A percentile compares a stretch with the other conserved stretches of the same genome.
Evolutionary conservation across 2,797 vertebrate species (phyloP).

Genomic region (Oreonectes daqikongensis): DNA sequence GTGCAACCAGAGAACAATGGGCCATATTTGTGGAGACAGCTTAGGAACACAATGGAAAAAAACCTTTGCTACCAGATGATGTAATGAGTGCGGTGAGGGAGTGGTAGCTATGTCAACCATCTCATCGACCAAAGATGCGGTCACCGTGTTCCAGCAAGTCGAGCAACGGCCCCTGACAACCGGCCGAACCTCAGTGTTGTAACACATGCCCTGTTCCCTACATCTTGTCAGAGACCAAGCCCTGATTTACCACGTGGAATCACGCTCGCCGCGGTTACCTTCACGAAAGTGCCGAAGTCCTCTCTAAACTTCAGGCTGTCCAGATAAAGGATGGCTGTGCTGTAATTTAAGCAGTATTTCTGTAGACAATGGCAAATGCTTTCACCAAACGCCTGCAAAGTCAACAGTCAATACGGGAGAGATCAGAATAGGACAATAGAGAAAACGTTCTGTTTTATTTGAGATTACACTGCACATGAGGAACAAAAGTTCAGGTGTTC

Average conservation of each 20-base stretch:
- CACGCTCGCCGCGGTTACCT: slow-evolving; percentile 73
- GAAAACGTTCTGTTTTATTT: not conserved
- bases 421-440: slow-evolving; percentile 24
- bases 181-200: not conserved
- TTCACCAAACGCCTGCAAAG: slow-evolving; percentile 82
- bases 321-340: slow-evolving; percentile 85
- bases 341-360: slow-evolving; percentile 92
- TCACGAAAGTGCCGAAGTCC: slow-evolving; percentile 87
- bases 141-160: not conserved
- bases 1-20: slow-evolving; percentile 7
- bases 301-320: slow-evolving; percentile 86
- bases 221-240: slow-evolving; percentile 22
- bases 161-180: slow-evolving; percentile 8
- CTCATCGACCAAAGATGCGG: not conserved
- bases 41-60: slow-evolving; percentile 28
- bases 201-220: slow-evolving; percentile 50
- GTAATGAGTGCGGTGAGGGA: slow-evolving; percentile 3
- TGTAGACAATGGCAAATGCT: slow-evolving; percentile 87
- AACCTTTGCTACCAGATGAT: slow-evolving; percentile 20
- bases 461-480: slow-evolving; percentile 17
- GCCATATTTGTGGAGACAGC: slow-evolving; percentile 12
- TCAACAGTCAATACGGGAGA: slow-evolving; percentile 15
- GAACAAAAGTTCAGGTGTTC: slow-evolving; percentile 17
- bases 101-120: slow-evolving; percentile 5
- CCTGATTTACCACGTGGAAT: slow-evolving; percentile 43